Percentiles rank a stretch among this genome's conserved stretches.
phyloP scores from a whole-genome alignment of 2,888 invertebrate species.

The Chironomus tentans region DNA sequence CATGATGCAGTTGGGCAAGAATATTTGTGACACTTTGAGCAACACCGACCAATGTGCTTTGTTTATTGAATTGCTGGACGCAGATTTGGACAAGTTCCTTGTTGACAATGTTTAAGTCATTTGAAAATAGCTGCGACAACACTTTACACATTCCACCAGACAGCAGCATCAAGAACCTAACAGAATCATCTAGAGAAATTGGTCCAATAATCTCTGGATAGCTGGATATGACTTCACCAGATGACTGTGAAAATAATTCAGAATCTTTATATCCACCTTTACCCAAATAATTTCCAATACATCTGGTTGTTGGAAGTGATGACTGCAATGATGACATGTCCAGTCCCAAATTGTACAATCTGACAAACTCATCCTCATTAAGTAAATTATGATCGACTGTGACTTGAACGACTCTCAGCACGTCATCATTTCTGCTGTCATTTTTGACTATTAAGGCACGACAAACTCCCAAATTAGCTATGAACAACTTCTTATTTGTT shows the following conservation, averaged over 20 bases:
- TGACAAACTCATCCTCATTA: constrained; percentile 74
- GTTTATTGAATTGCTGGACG: constrained; percentile 71
- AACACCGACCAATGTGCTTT: constrained; percentile 68
- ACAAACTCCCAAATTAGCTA: constrained; percentile 73
- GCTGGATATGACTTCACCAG: constrained; percentile 70
- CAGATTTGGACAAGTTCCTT: constrained; percentile 70
- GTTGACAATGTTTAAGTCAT: constrained; percentile 65
- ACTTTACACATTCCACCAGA: constrained; percentile 78
- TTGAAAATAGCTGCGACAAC: constrained; percentile 66
- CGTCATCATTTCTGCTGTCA: constrained; percentile 55
- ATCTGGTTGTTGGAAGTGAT: constrained; percentile 57
- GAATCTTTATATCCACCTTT: constrained; percentile 80
- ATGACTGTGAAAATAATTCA: constrained; percentile 59
- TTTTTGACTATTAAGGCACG: constrained; percentile 72
- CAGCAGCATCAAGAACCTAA: constrained; percentile 74
- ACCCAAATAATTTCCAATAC: constrained; percentile 78
- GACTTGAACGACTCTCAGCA: constrained; percentile 68
- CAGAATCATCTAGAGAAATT: constrained; percentile 65
- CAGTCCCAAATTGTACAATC: constrained; percentile 66
- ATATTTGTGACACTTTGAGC: constrained; percentile 80
- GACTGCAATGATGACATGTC: constrained; percentile 49
- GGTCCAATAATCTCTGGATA: constrained; percentile 78
- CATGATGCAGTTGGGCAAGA: constrained; percentile 73
- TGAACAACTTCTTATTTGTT: constrained; percentile 65
- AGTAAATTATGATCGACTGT: constrained; percentile 75